Evolutionary conservation across 1,140 invertebrate genomes (phyloP), one percentile per base, ranked within the genome.

Genomic region (Brachionus sp.): DNA sequence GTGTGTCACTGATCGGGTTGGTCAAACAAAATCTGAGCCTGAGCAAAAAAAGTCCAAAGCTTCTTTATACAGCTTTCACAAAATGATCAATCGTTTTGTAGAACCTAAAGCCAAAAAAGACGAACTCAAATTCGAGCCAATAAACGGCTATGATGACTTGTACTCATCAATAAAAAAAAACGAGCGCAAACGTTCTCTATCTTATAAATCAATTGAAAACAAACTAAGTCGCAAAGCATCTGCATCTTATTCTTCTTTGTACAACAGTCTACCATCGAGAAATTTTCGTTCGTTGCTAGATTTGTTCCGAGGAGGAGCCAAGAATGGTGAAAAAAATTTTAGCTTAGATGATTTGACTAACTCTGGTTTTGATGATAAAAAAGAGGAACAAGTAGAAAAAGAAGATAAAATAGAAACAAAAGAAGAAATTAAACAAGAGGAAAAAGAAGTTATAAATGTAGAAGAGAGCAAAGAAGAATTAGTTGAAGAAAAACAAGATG

Each of bases 71-170:
- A 70, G 35, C n/a, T 33, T 70, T 10, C 35, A 37, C 37, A 70
- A 70, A 12, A 39, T 70, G 16, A 19, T 70, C 16, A 70, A 23
- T 3, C 29, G 35, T 9, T 70, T 70, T 70, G 66, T 70, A 1
- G 66, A 70, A 5, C 6, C 35, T 7, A 70, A 70, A 33, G 4
- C 66, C 16, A 70, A 70, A 39, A 70, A 33, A 70, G 66, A 70
- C 5, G 66, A 70, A 12, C 3, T n/a, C 16, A 70, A 70, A 42
- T 70, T 70, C 19, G 66, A 70, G 66, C 66, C 66, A 0, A 70
- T 70, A 37, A 70, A 70, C 37, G 66, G 66, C 29, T 70, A 70
- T 33, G 66, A 70, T 10, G 66, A 70, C n/a, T 19, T 70, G 16
- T 70, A 70, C 37, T 29, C 66, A 23, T 39, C 66, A 12, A 19